Evolutionary conservation across 2,797 vertebrate species (phyloP), one percentile per base, ranked within the genome.

Genomic region (Gadopsis marmoratus): DNA sequence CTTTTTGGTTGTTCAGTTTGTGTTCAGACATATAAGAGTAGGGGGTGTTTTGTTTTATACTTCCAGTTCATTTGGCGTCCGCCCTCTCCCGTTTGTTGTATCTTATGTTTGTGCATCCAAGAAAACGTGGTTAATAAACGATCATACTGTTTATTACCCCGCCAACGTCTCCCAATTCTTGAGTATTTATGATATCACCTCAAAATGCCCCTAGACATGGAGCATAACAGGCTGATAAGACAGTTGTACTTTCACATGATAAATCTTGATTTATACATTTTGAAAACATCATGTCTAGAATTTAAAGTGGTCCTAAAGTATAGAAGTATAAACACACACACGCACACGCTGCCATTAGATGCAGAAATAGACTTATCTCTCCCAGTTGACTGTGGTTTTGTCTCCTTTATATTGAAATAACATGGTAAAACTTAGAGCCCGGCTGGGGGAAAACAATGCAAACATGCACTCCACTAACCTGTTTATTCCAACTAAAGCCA

Each of bases 401-500:
- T 73, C 16, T 81, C 31, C 14, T 48, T 80, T 56, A 76, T 26
- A 19, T 26, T 53, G 55, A 17, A 85, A 76, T 65, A 88, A 74
- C 63, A 41, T 47, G 80, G 71, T 82, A 56, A 76, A 66, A 79
- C 58, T 74, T 71, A 78, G 56, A 79, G 61, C 23, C 56, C 35
- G 55, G 31, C 59, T 53, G 14, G 16, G 64, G 48, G 23, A 63
- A 76, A 74, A 72, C 41, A 66, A 77, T 79, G 68, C 71, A 86
- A 79, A 86, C 74, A 79, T 59, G 41, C 35, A 59, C 78, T 77
- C 21, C 53, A 26, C 45, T 80, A 82, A 85, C 82, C 80, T 84
- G 74, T 82, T 81, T 82, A 86, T 81, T 88, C 67, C 74, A 56
- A 74, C 59, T 59, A 74, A 85, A 89, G 54, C 78, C 75, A 81